phyloP scores from a whole-genome alignment of 2,888 invertebrate species.

The Drosophila ustulata region DNA sequence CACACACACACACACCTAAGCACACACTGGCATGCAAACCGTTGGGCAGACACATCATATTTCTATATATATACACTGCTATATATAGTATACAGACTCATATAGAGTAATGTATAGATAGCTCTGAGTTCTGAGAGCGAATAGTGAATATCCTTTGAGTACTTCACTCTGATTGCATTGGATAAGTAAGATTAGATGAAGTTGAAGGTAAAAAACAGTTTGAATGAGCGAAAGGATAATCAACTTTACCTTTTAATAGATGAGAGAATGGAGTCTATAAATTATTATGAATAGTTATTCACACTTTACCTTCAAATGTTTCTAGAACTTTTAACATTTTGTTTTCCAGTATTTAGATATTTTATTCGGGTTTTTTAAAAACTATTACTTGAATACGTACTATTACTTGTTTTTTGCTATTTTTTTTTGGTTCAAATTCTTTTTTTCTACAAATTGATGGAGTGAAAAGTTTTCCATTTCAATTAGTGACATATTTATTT shows the following conservation, averaged over 20 bases:
- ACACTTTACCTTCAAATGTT: too few relatives aligned
- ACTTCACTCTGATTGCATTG: slow-evolving; percentile 18
- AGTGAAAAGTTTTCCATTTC: too few relatives aligned
- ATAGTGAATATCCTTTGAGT: slow-evolving; percentile 11
- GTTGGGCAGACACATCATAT: slow-evolving; percentile 38
- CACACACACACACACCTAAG: slow-evolving; percentile 31
- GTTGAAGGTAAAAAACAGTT: not conserved
- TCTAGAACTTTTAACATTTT: too few relatives aligned
- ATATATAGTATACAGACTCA: not conserved
- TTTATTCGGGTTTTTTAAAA: too few relatives aligned
- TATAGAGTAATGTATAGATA: slow-evolving; percentile 6
- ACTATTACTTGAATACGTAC: too few relatives aligned
- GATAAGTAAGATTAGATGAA: not conserved
- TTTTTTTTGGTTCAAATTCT: too few relatives aligned
- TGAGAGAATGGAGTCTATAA: not conserved
- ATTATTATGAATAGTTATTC: not conserved
- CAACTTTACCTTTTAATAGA: not conserved
- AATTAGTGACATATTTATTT: too few relatives aligned
- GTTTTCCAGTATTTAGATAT: too few relatives aligned
- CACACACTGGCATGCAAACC: slow-evolving; percentile 37
- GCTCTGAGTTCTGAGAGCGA: slow-evolving; percentile 1
- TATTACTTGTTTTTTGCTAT: too few relatives aligned
- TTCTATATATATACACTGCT: slow-evolving; percentile 17
- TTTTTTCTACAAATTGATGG: too few relatives aligned
- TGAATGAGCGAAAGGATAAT: not conserved